Evolutionary conservation across 2,888 invertebrate genomes (phyloP).

Genomic region (Leptothorax acervorum): DNA sequence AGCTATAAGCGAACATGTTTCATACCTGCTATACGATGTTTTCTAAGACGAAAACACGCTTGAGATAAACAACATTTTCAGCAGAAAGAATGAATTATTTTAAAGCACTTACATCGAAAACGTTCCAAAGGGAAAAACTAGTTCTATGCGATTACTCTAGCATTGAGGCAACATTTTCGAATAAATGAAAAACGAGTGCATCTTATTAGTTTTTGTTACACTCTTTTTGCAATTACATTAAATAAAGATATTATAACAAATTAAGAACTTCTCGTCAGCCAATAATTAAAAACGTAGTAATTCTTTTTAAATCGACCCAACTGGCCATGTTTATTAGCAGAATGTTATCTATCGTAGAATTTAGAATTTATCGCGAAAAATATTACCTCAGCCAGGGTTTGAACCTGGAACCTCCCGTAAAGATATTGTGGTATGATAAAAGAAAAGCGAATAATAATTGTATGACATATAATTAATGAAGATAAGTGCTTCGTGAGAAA

Average conservation of each 20-base stretch:
- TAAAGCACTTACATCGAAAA: slow-evolving; percentile 18
- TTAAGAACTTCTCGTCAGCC: no score
- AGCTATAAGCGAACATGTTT: slow-evolving; percentile 27
- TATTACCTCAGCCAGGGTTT: no score
- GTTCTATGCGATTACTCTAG: neutral
- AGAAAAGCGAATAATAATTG: slow-evolving; percentile 2
- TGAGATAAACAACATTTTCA: slow-evolving; percentile 44
- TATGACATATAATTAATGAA: neutral
- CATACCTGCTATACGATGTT: slow-evolving; percentile 15
- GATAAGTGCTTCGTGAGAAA: neutral
- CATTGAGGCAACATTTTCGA: neutral
- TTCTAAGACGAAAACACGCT: slow-evolving; percentile 23
- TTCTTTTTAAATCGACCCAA: no score
- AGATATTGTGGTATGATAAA: neutral
- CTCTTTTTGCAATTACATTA: neutral
- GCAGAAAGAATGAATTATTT: slow-evolving; percentile 31
- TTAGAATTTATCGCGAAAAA: no score
- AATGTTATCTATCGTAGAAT: no score
- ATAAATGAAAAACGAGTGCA: neutral
- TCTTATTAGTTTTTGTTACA: neutral
- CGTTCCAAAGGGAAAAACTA: neutral
- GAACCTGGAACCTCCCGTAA: neutral
- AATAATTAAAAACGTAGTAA: no score
- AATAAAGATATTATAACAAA: neutral
- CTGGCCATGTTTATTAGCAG: no score